These are phyloP conservation scores for Epirrhoe tristata DNA, from an alignment of 2,888 invertebrate genomes.

Conservation along the genomic window DNA sequence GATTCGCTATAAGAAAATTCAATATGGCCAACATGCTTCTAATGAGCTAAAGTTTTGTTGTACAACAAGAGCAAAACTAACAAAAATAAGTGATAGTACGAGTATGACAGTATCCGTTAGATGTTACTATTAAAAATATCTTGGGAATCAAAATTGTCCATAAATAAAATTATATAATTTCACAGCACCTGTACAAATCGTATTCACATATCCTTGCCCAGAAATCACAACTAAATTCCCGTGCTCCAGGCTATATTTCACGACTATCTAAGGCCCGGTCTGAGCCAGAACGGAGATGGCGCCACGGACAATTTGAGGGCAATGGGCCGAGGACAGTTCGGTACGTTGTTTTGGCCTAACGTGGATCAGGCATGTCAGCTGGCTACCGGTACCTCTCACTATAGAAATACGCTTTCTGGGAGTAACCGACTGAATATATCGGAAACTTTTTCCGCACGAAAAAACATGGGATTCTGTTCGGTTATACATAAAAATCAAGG, in stretches of 20 bases:
- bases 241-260: conserved; percentile 21
- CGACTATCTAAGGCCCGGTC: conserved; percentile 25
- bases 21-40: no score
- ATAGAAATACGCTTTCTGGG: background rate
- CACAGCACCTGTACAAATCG: background rate
- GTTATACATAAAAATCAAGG: background rate
- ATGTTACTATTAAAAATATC: no score
- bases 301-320: conserved; percentile 67
- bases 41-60: no score
- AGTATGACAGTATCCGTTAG: no score
- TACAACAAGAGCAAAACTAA: no score
- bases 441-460: background rate
- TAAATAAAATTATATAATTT: no score
- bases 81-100: no score
- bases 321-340: conserved; percentile 72
- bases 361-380: conserved; percentile 21
- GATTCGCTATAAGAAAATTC: no score
- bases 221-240: conserved; percentile 16
- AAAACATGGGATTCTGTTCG: background rate
- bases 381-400: background rate
- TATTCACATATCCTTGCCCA: background rate
- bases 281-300: conserved; percentile 43
- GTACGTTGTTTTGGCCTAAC: conserved; percentile 31
- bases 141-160: no score
- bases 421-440: background rate